Conservation (phyloP, 2,797 vertebrate genomes). For the Tokudaia muenninki region DNA sequence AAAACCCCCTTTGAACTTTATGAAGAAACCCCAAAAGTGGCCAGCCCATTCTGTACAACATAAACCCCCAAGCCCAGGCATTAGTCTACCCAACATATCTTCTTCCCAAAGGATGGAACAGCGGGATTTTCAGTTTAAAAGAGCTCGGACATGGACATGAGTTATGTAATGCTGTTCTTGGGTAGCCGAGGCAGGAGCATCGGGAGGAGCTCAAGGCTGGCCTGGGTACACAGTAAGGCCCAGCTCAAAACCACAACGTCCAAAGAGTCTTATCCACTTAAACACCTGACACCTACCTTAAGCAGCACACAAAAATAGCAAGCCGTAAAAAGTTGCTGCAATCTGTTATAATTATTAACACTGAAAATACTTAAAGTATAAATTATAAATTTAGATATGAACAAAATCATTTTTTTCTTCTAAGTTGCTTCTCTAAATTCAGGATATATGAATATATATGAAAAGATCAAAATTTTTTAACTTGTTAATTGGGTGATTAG, state of each 20-base stretch:
- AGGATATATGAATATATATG: slow-evolving; percentile 24
- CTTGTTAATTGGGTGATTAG: slow-evolving; percentile 50
- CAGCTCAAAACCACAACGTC: neutral
- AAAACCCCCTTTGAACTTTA: slow-evolving; percentile 47
- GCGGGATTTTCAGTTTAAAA: neutral
- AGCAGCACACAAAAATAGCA: neutral
- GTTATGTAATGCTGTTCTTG: neutral
- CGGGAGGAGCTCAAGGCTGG: no score
- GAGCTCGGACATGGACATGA: neutral
- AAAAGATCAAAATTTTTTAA: slow-evolving; percentile 50
- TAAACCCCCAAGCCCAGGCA: neutral
- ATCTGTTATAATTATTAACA: slow-evolving; percentile 55
- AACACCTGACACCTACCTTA: neutral
- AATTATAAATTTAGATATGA: slow-evolving; percentile 50
- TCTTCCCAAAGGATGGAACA: slow-evolving; percentile 2
- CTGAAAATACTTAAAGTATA: neutral
- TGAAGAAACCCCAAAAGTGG: slow-evolving; percentile 50
- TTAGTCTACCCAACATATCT: neutral
- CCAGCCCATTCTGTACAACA: slow-evolving; percentile 21
- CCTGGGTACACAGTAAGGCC: neutral
- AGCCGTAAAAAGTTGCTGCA: neutral
- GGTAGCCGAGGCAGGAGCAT: neutral
- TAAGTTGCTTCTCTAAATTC: slow-evolving; percentile 59
- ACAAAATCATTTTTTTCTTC: slow-evolving; percentile 58
- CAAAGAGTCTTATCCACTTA: neutral